phyloP scores from a whole-genome alignment of 53 echinoderm and acorn worm genomes.

The Echinometra lucunter region DNA sequence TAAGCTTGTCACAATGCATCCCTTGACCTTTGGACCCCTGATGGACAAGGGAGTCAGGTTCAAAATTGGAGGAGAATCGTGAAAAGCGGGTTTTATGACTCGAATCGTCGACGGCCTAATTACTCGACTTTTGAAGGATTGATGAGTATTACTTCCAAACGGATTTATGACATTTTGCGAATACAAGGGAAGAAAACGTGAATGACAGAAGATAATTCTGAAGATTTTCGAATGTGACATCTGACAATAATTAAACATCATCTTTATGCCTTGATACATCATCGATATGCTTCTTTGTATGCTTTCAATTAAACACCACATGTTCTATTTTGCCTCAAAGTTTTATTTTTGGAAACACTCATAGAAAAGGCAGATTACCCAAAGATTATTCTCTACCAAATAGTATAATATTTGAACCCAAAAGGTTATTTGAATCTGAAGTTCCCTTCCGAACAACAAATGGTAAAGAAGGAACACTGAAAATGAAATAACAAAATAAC shows the following conservation, averaged over 20 bases:
- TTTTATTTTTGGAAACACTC: no score
- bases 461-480: no score
- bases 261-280: not conserved
- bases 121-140: constrained; percentile 49
- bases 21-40: not conserved
- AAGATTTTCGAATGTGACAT: not conserved
- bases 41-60: constrained; percentile 41
- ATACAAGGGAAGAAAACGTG: not conserved
- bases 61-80: constrained; percentile 6
- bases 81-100: constrained; percentile 39
- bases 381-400: no score
- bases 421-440: no score
- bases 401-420: no score
- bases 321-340: not conserved
- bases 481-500: no score
- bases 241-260: not conserved
- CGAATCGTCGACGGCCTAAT: constrained; percentile 61
- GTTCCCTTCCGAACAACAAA: no score
- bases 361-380: not conserved
- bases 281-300: not conserved
- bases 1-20: constrained; percentile 33
- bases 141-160: constrained; percentile 38
- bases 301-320: not conserved
- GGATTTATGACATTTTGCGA: constrained; percentile 55
- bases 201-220: not conserved